Base-by-base conservation (phyloP, 2,888 invertebrate species). In the Drosophila pseudotalamancana region DNA sequence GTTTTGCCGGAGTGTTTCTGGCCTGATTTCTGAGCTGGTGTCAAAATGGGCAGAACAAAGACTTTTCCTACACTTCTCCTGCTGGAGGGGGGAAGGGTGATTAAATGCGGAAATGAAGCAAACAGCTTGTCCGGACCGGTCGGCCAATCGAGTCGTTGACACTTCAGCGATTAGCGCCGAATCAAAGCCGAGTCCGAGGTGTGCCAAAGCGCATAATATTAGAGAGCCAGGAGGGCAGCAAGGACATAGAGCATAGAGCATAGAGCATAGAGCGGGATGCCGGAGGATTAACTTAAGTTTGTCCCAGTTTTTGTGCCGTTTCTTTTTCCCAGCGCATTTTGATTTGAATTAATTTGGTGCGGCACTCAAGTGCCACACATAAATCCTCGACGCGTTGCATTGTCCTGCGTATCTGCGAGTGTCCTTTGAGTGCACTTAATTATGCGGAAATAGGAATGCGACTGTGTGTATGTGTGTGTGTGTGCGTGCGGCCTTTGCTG, bases 331-430 rank as follows among this genome's bases (percentile, higher is more conserved):
- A 49, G 54, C 76, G 67, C 56, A 72, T 87, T 85, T 85, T 79
- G n/a, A 81, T 87, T 80, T 81, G 88, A 88, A 89, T 88, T 88
- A 89, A 89, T 89, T 88, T 45, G 29, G 29, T 88, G 76, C 73
- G 79, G 81, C 82, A 73, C 88, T 89, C 87, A 86, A 89, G 81
- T 86, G 88, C 77, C 90, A 79, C 78, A 77, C 82, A 85, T 82
- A 87, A 82, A 78, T 75, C 69, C 79, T 71, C 54, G 31, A 34
- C 43, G 27, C 48, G 31, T 34, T 48, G 68, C 75, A 72, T 63
- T 48, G 62, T 60, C 37, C 50, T 49, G 23, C 12, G 21, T 6
- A 43, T 34, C 21, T 29, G 43, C 29, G 46, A 72, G 59, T 51
- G 63, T 65, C 62, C 73, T 70, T 72, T 79, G 71, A 83, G 72